Evolutionary conservation across 2,797 vertebrate genomes (phyloP), one percentile per base, ranked within the genome.

Genomic region (Staurois parvus): DNA sequence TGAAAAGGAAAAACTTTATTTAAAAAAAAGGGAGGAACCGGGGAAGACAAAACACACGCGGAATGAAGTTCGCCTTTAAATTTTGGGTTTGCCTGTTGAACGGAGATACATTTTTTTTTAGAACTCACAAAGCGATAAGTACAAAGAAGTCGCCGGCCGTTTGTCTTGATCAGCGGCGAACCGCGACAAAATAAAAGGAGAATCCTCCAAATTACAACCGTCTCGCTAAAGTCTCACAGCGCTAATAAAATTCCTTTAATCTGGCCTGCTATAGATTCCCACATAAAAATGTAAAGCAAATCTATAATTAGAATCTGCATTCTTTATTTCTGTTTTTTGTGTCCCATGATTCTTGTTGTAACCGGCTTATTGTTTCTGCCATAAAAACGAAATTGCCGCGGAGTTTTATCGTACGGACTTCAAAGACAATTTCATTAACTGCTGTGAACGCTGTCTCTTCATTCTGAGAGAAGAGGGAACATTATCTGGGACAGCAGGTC

Each of bases 201-300:
- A 77, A 26, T 42, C 64, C 34, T 79, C 32, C 52, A 6, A 34
- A 40, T 69, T 45, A 68, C 73, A 37, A 34, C 10, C 10, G 32
- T 42, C 52, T 30, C 30, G 3, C 28, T 7, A 28, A 80, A 79
- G 34, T 67, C 69, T 79, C 59, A 17, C 70, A 68, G 42, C 77
- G 21, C 67, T 59, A 80, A 75, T 85, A 85, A 85, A 85, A 85
- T 37, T 52, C 34, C 45, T 45, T 80, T 56, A 67, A 64, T 81
- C 84, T 75, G n/a, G 21, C 7, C 72, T 28, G 78, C 84, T 85
- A 85, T 76, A 56, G 84, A 74, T 81, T 85, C 76, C 67, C 79
- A n/a, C 84, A 85, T 85, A 85, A 85, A 85, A 69, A 85, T 85
- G 84, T 85, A 76, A 81, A 85, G 78, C 84, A 85, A 81, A 85